Conservation (phyloP, 2,113 vertebrate species). For the Lasiurus borealis region DNA sequence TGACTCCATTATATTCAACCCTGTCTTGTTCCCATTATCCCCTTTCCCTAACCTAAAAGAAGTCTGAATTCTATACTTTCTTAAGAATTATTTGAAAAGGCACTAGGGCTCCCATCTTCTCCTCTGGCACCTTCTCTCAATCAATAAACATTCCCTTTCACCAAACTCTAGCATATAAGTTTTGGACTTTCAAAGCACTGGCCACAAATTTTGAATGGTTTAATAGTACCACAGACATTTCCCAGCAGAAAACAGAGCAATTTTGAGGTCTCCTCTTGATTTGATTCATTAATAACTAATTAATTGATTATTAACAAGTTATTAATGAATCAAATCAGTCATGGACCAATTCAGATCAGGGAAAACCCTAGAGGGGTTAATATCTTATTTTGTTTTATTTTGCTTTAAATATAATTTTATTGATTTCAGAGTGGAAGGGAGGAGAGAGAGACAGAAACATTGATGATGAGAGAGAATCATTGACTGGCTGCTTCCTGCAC, state of each 20-base stretch:
- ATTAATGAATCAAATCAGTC: neutral
- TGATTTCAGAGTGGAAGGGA: too few relatives aligned
- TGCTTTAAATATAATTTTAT: too few relatives aligned
- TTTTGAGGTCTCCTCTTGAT: constrained; percentile 24
- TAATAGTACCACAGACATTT: neutral
- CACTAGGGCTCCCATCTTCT: neutral
- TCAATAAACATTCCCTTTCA: neutral
- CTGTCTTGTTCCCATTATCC: neutral
- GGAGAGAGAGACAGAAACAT: too few relatives aligned
- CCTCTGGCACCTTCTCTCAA: neutral
- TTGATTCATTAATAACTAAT: neutral
- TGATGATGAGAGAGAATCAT: too few relatives aligned
- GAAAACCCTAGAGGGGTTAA: neutral
- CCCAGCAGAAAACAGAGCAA: neutral
- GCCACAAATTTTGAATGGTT: neutral
- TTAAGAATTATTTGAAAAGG: neutral
- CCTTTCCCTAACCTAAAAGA: neutral
- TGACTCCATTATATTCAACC: neutral
- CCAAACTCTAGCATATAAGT: neutral
- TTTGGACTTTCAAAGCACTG: neutral
- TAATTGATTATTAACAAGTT: neutral
- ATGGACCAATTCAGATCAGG: neutral
- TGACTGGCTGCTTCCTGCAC: too few relatives aligned
- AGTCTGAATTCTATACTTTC: neutral
- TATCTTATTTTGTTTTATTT: neutral